Evolutionary conservation across 2,797 vertebrate species (phyloP).

Genomic region (Bradypodion ventrale): DNA sequence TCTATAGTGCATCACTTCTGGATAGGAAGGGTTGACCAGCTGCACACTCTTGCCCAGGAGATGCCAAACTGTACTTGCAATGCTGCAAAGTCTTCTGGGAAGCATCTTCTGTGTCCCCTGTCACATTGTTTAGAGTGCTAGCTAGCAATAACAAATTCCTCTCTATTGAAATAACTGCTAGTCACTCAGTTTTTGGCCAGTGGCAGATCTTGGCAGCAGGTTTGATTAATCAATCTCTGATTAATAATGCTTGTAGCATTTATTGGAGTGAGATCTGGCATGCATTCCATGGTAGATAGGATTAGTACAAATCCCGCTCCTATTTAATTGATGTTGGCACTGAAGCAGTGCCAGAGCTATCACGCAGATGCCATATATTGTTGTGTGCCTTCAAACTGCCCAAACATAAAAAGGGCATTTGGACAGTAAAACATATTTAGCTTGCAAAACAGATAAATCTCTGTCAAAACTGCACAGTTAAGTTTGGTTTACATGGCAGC

Average conservation of each 20-base stretch:
- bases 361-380: neutral
- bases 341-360: constrained; percentile 6
- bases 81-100: too few species aligned
- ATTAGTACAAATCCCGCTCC: constrained; percentile 8
- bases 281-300: constrained; percentile 1
- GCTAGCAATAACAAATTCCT: neutral
- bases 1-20: too few species aligned
- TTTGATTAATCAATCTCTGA: constrained; percentile 28
- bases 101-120: neutral
- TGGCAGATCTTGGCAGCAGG: constrained; percentile 13
- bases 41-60: too few species aligned
- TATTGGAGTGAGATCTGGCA: constrained; percentile 23
- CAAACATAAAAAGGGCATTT: constrained; percentile 10
- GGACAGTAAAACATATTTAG: constrained; percentile 4
- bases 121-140: neutral
- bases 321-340: constrained; percentile 26
- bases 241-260: constrained; percentile 33
- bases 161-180: constrained; percentile 7
- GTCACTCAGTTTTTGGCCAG: neutral
- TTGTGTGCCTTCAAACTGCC: neutral
- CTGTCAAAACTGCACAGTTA: neutral
- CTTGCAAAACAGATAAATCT: neutral
- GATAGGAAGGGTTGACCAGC: too few species aligned
- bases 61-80: too few species aligned
- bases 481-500: neutral